phyloP scores from a whole-genome alignment of 2,797 vertebrate genomes.

The Rhadinocentrus ornatus region DNA sequence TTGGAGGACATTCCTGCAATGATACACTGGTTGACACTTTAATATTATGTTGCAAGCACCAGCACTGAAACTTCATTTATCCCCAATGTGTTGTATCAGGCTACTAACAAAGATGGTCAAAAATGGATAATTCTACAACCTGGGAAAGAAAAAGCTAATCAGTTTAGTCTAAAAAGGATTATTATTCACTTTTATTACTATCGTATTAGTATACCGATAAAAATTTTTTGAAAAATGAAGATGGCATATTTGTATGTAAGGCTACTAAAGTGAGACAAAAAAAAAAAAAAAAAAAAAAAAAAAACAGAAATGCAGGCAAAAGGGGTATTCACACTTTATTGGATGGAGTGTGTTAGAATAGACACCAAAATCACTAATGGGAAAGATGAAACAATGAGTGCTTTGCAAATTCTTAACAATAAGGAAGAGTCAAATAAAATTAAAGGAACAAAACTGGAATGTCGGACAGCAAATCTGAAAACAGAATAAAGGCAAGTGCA shows the following conservation, averaged over 20 bases:
- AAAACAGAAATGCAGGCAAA: neutral
- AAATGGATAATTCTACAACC: neutral
- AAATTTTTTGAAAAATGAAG: no score
- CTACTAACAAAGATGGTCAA: neutral
- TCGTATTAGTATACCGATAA: no score
- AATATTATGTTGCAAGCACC: neutral
- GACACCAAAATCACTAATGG: conserved; percentile 1
- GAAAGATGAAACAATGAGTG: neutral
- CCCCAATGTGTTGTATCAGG: neutral
- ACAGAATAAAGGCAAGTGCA: conserved; percentile 15
- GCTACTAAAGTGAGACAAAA: no score
- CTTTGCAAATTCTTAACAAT: neutral
- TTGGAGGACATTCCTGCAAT: neutral
- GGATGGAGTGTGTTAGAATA: neutral
- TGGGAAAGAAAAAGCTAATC: neutral
- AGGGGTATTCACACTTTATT: conserved; percentile 13
- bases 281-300: neutral
- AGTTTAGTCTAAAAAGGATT: no score
- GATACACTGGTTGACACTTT: neutral
- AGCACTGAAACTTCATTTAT: neutral
- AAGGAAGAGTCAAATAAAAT: neutral
- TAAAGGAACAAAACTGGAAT: conserved; percentile 12
- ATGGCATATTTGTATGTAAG: no score
- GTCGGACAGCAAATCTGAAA: neutral
- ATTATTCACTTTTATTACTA: no score